A percentile compares a stretch with the other conserved stretches of the same genome.
Conservation (phyloP, 1,140 invertebrate species). For the Procambarus clarkii region DNA sequence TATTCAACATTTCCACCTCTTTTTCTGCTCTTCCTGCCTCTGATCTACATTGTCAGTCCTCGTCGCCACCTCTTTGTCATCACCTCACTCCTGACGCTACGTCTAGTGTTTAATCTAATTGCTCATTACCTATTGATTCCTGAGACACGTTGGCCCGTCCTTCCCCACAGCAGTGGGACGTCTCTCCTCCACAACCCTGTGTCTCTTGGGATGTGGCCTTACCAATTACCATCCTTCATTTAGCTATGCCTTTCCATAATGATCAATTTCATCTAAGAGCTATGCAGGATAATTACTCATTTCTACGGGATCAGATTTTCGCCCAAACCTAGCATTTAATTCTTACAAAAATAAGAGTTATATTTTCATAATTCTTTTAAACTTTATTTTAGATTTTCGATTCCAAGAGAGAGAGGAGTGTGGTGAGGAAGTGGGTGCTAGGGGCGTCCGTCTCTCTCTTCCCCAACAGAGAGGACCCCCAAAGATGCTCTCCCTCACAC, state of each 20-base stretch:
- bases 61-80: too few relatives aligned
- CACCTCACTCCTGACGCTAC: too few relatives aligned
- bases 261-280: not conserved
- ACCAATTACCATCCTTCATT: not conserved
- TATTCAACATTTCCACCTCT: too few relatives aligned
- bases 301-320: too few relatives aligned
- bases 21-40: too few relatives aligned
- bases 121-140: not conserved
- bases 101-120: not conserved
- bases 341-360: not conserved
- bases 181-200: not conserved
- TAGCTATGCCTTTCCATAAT: not conserved
- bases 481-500: slow-evolving; percentile 6
- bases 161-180: not conserved
- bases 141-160: slow-evolving; percentile 1
- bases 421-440: not conserved
- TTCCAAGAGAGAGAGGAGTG: not conserved
- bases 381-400: not conserved
- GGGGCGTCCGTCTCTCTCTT: slow-evolving; percentile 48
- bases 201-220: not conserved
- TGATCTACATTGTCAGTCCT: too few relatives aligned
- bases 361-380: not conserved
- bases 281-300: not conserved
- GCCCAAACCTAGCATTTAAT: not conserved
- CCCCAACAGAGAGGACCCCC: slow-evolving; percentile 51